Base-by-base conservation (phyloP, 2,888 invertebrate species). In the Watsonalla binaria region DNA sequence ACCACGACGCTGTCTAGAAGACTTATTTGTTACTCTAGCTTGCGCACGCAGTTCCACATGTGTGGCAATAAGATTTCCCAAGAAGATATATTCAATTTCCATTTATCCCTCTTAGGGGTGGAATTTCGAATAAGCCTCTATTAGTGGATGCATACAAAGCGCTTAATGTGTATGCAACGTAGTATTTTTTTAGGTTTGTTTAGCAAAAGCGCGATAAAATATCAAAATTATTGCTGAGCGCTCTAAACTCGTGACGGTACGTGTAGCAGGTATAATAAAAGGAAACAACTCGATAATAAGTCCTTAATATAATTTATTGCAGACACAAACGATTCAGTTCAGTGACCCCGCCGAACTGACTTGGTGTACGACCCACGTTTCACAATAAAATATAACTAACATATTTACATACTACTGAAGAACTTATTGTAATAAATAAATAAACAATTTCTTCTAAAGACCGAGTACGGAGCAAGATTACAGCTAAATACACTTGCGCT, bases 271-370 rank as follows among this genome's bases (percentile, higher is more conserved):
- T 6, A 42, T 14, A n/a, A n/a, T 37, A 53, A 66, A 73, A 68
- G 66, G 64, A 74, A 73, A 72, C 66, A 59, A 46, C 15, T 52
- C 55, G 35, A 57, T 47, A 54, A 63, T 65, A 70, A 76, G 75
- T 79, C 73, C 85, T 85, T 87, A 86, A 62, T 75, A 75, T 85
- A 86, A 78, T 90, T 89, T 90, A 90, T 90, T 90, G 90, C 90
- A 89, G 86, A 88, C 86, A 88, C 86, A 84, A 84, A 86, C 76
- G 73, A 76, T 82, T 77, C 85, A 86, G 84, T 83, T 68, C 86
- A 82, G 82, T 77, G 73, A 82, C 86, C 86, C 84, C 87, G 85
- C 85, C 73, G 84, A 83, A 85, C 86, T 74, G 78, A 74, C 69
- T 75, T 76, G 79, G 83, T 80, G 85, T 80, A 78, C 80, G 80